A percentile compares a stretch with the other conserved stretches of the same genome.
These are phyloP conservation scores for Zaprionus kolodkinae DNA, from an alignment of 1,140 invertebrate genomes.

Conservation along the genomic window DNA sequence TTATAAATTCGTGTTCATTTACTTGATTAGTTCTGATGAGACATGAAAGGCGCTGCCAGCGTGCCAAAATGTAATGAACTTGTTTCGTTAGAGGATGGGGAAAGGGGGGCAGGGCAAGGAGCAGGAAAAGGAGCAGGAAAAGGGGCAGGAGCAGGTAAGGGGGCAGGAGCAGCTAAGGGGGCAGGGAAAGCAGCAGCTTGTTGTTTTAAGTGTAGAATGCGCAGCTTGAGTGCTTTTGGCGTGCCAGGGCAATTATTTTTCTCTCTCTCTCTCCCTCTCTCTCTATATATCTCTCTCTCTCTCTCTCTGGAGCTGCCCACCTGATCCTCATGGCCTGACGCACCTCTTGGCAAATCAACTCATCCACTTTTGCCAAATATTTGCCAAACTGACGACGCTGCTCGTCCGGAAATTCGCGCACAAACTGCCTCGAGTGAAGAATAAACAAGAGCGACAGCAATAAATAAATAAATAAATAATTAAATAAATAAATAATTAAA, in stretches of 20 bases:
- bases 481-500: not conserved
- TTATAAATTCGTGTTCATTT: slow-evolving; percentile 74
- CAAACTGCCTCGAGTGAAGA: slow-evolving; percentile 58
- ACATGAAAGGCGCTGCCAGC: slow-evolving; percentile 77
- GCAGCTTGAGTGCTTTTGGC: not conserved
- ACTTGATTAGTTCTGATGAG: slow-evolving; percentile 80
- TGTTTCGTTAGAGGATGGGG: slow-evolving; percentile 32
- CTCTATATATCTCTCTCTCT: too few species aligned
- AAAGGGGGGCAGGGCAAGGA: too few species aligned
- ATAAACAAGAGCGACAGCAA: slow-evolving; percentile 25
- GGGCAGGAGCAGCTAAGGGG: too few species aligned
- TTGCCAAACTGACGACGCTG: slow-evolving; percentile 69
- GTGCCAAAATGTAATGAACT: slow-evolving; percentile 69
- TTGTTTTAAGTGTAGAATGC: not conserved
- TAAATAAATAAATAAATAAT: not conserved
- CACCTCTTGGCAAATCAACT: slow-evolving; percentile 68
- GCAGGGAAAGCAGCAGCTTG: too few species aligned
- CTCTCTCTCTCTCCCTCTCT: too few species aligned
- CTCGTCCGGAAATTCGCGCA: slow-evolving; percentile 69
- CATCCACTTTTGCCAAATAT: slow-evolving; percentile 72
- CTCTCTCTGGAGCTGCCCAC: slow-evolving; percentile 28
- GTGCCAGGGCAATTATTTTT: not conserved
- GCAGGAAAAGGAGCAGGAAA: not conserved
- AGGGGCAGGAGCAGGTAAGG: not conserved
- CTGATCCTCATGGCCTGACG: slow-evolving; percentile 76